Evolutionary conservation across 2,888 invertebrate genomes (phyloP).

Genomic region (Sisyra nigra): DNA sequence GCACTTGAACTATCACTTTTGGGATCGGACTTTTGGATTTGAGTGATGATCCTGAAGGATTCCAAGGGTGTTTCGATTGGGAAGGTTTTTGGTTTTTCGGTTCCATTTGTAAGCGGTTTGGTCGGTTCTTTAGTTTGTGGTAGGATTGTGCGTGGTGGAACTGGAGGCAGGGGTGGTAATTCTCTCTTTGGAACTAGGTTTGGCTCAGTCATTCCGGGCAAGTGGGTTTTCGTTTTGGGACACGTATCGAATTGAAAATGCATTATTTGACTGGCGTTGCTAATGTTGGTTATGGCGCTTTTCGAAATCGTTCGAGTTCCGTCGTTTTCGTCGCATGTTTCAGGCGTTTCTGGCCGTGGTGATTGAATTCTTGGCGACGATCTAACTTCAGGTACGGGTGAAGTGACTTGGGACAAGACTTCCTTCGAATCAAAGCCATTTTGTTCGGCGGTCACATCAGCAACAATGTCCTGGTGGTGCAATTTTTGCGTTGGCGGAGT

Average conservation of each 20-base stretch:
- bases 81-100: too few relatives aligned
- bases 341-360: constrained; percentile 8
- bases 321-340: constrained; percentile 13
- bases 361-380: constrained; percentile 4
- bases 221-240: constrained; percentile 19
- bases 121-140: background rate
- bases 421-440: constrained; percentile 6
- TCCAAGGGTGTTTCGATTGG: background rate
- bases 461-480: background rate
- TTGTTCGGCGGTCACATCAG: background rate
- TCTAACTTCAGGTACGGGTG: constrained; percentile 6
- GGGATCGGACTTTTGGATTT: background rate
- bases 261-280: constrained; percentile 48
- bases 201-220: constrained; percentile 18
- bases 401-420: constrained; percentile 14
- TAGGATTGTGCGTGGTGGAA: constrained; percentile 9
- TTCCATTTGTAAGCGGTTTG: too few relatives aligned
- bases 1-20: background rate
- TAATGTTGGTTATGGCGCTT: constrained; percentile 47
- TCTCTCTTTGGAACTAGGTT: constrained; percentile 2
- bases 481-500: background rate
- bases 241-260: constrained; percentile 39
- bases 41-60: constrained; percentile 3
- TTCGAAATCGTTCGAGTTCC: constrained; percentile 31
- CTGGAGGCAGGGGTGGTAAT: constrained; percentile 7